Evolutionary conservation across 2,888 invertebrate genomes (phyloP), one percentile per base, ranked within the genome.

Genomic region (Cephus pulcher): DNA sequence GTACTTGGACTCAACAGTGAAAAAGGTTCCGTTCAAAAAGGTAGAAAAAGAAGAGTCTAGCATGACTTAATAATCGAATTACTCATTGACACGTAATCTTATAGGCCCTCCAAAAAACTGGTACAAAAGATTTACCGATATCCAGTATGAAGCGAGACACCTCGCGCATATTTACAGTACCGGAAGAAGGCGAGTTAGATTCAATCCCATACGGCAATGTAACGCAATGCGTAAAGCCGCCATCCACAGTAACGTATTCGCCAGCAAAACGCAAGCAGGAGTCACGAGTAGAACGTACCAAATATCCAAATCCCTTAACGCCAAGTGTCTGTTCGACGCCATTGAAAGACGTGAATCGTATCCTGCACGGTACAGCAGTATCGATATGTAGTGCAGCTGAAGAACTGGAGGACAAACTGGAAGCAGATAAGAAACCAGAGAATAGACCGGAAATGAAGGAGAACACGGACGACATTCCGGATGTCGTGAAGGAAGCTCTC

Each of bases 251-350:
- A 35, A 84, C 85, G 78, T 87, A 81, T 77, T 87, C 86, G 4
- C 88, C 88, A 4, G 79, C 84, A 32, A 88, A 88, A 74, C 87
- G 86, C 33, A 87, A 87, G 82, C 87, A 87, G 74, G 88, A 87
- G 32, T 82, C 79, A 70, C 86, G 86, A 82, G 34, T 77, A 32
- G 89, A 90, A 56, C 80, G 84, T 69, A 68, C 84, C 4, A 88
- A 87, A 68, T 83, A 83, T 75, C 93, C 92, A 12, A 92, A 93
- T 2, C 95, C 95, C 85, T 94, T 95, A 23, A 95, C 95, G 82
- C 96, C 96, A 0, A 96, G 96, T 82, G 95, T 96, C 0, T 96
- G 96, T 82, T 95, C 95, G 0, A 96, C 96, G 0, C 96, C 96
- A 0, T 94, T 96, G 93, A 94, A 95, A 0, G 96, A 96, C 88